phyloP scores from a whole-genome alignment of 1,140 invertebrate genomes.

The Scaptodrosophila lebanonensis region DNA sequence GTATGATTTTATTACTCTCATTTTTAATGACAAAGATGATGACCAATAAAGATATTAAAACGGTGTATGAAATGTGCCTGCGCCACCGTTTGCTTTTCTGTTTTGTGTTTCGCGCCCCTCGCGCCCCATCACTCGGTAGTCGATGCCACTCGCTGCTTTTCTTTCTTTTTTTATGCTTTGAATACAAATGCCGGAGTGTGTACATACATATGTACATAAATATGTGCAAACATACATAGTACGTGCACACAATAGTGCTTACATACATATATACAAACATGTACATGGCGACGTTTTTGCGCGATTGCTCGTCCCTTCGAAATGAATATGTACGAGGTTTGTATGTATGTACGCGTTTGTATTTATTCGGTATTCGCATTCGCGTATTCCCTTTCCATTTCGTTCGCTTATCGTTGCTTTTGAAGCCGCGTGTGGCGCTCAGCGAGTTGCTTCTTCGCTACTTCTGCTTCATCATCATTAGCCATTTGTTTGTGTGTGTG shows the following conservation, averaged over 20 bases:
- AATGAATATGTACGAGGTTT: constrained; percentile 68
- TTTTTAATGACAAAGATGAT: constrained; percentile 73
- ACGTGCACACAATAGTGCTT: not conserved
- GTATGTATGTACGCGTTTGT: constrained; percentile 26
- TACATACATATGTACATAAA: too few species aligned
- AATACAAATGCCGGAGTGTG: too few species aligned
- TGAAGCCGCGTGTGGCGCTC: constrained; percentile 59
- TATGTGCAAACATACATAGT: too few species aligned
- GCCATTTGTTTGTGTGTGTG: not conserved
- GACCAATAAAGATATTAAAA: constrained; percentile 76
- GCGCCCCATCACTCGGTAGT: too few species aligned
- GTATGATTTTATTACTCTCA: constrained; percentile 71
- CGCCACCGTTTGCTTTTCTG: constrained; percentile 68
- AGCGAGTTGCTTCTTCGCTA: not conserved
- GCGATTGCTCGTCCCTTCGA: constrained; percentile 9
- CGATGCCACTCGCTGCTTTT: too few species aligned
- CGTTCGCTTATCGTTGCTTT: constrained; percentile 13
- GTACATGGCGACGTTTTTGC: constrained; percentile 38
- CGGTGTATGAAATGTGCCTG: constrained; percentile 67
- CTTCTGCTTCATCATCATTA: constrained; percentile 14
- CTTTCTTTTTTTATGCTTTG: too few species aligned
- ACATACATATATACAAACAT: constrained; percentile 38
- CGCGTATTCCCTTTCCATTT: constrained; percentile 40
- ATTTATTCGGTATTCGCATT: constrained; percentile 12
- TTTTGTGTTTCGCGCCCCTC: constrained; percentile 44